phyloP scores from a whole-genome alignment of 2,888 invertebrate species.

The Mythimna vitellina region DNA sequence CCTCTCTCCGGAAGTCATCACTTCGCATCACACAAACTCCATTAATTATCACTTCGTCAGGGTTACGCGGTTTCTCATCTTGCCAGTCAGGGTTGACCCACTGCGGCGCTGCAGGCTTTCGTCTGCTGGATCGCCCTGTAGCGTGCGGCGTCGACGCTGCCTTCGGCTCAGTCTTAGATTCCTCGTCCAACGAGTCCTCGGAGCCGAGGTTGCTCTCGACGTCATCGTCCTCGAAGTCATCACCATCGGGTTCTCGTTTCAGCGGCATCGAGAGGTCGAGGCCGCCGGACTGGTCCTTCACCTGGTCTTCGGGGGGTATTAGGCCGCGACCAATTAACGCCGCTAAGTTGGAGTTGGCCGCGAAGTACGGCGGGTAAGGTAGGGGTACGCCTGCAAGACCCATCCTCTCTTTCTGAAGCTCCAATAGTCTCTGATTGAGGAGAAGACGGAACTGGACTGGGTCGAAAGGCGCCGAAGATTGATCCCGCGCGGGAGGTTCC shows the following conservation, averaged over 20 bases:
- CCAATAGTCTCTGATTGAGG: slow-evolving; percentile 96
- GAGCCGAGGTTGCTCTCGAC: slow-evolving; percentile 94
- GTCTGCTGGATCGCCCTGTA: slow-evolving; percentile 91
- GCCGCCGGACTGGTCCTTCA: slow-evolving; percentile 95
- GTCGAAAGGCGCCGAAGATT: slow-evolving; percentile 95
- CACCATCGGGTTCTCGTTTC: slow-evolving; percentile 94
- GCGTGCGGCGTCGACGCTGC: slow-evolving; percentile 83
- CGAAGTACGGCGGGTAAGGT: slow-evolving; percentile 94
- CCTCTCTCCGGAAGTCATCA: slow-evolving; percentile 92
- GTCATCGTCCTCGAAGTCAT: slow-evolving; percentile 95
- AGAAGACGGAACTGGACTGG: slow-evolving; percentile 97
- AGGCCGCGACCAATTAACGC: slow-evolving; percentile 94
- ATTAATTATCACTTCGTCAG: slow-evolving; percentile 96
- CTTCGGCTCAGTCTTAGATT: slow-evolving; percentile 91
- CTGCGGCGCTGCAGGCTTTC: slow-evolving; percentile 99
- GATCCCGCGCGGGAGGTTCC: slow-evolving; percentile 94
- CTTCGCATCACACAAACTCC: slow-evolving; percentile 98
- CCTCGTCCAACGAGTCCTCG: slow-evolving; percentile 91
- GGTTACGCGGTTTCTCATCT: slow-evolving; percentile 91
- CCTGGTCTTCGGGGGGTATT: slow-evolving; percentile 90
- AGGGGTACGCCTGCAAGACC: slow-evolving; percentile 94
- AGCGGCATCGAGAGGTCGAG: slow-evolving; percentile 97
- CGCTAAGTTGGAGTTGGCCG: slow-evolving; percentile 94
- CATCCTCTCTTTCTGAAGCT: slow-evolving; percentile 96
- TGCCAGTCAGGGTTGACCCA: slow-evolving; percentile 99